A percentile compares a stretch with the other conserved stretches of the same genome.
Evolutionary conservation across 2,797 vertebrate species (phyloP).

Genomic region (Columba guinea): DNA sequence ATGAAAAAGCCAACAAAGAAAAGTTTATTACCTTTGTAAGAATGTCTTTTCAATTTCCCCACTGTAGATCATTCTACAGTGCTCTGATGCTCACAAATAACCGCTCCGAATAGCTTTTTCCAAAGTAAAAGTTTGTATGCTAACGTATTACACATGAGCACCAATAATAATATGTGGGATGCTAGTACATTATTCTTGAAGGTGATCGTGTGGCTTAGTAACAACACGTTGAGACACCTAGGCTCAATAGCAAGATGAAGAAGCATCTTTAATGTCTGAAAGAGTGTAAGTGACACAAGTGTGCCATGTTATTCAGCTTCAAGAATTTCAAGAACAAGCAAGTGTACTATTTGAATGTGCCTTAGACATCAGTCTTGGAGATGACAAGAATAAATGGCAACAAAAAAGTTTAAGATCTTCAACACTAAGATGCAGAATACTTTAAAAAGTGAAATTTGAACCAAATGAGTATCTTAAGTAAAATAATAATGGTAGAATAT

Average conservation of each 20-base stretch:
- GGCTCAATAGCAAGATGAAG: background rate
- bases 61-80: background rate
- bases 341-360: background rate
- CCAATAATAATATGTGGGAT: background rate
- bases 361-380: background rate
- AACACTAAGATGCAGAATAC: background rate
- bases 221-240: background rate
- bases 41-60: constrained; percentile 29
- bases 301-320: background rate
- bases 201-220: constrained; percentile 2
- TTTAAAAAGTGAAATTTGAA: background rate
- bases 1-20: constrained; percentile 38
- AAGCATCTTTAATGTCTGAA: background rate
- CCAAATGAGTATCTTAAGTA: background rate
- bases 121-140: constrained; percentile 12
- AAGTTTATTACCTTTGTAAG: constrained; percentile 48
- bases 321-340: background rate
- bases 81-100: background rate
- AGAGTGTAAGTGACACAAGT: background rate
- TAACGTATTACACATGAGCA: background rate
- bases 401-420: background rate
- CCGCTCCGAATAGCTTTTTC: constrained; percentile 1
- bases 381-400: background rate
- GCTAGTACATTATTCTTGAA: background rate
- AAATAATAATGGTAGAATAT: background rate